These are phyloP conservation scores for Leptodirus hochenwartii DNA, from an alignment of 2,888 invertebrate genomes.

Conservation along the genomic window DNA sequence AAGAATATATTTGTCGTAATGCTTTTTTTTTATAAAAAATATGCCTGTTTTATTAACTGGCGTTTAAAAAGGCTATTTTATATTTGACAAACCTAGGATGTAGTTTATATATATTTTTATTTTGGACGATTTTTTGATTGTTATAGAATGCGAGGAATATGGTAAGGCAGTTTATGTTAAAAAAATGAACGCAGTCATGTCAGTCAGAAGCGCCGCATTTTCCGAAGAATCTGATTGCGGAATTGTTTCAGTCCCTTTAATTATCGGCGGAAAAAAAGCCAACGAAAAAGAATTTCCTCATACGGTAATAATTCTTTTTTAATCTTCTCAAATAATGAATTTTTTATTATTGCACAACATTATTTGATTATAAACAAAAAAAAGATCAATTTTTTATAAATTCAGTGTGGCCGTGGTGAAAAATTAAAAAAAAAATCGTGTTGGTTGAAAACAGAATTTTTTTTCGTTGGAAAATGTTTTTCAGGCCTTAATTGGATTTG, in stretches of 20 bases:
- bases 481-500: conserved; percentile 16
- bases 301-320: conserved; percentile 25
- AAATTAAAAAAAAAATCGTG: not conserved
- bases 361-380: too few species aligned
- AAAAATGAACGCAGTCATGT: conserved; percentile 21
- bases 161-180: conserved; percentile 19
- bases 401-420: too few species aligned
- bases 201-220: conserved; percentile 15
- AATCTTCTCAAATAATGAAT: conserved; percentile 7
- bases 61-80: too few species aligned
- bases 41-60: too few species aligned
- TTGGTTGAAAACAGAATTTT: conserved; percentile 5
- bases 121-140: too few species aligned
- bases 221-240: conserved; percentile 22
- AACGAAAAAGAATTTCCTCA: conserved; percentile 33
- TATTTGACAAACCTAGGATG: too few species aligned
- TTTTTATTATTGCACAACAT: too few species aligned
- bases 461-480: too few species aligned
- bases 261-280: conserved; percentile 24
- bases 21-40: too few species aligned
- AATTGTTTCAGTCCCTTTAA: conserved; percentile 24
- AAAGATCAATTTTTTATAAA: too few species aligned
- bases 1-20: too few species aligned
- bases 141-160: conserved; percentile 26
- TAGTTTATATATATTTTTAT: too few species aligned